These are phyloP conservation scores for Drosophila borealis DNA, from an alignment of 2,888 invertebrate species.

Conservation along the genomic window DNA sequence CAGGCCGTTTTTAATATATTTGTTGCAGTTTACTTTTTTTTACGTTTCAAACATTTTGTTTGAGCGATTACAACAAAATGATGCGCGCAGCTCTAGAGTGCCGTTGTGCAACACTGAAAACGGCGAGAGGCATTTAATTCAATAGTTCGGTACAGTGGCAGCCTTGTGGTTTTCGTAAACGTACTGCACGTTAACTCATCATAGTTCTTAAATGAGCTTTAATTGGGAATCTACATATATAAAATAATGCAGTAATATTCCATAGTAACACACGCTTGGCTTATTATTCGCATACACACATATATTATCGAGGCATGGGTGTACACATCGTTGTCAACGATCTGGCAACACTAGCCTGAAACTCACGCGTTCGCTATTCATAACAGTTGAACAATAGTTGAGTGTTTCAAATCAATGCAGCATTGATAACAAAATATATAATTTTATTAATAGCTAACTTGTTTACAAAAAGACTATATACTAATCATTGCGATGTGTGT, in stretches of 20 bases:
- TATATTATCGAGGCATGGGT: neutral
- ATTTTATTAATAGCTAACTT: conserved; percentile 38
- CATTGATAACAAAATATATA: conserved; percentile 47
- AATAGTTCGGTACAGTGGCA: conserved; percentile 15
- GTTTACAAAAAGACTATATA: conserved; percentile 51
- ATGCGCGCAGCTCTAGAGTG: conserved; percentile 15
- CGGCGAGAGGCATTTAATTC: neutral
- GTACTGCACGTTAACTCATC: neutral
- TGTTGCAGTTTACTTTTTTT: neutral
- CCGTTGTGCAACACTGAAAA: conserved; percentile 44
- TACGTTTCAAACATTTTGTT: conserved; percentile 4
- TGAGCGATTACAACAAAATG: conserved; percentile 24
- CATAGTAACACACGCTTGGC: neutral
- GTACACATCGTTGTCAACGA: neutral
- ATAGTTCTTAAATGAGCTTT: neutral
- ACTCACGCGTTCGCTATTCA: conserved; percentile 17
- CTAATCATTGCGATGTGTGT: conserved; percentile 58
- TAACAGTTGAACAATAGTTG: conserved; percentile 34
- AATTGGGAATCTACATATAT: neutral
- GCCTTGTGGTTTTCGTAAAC: neutral
- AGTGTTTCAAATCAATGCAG: neutral
- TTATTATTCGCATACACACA: neutral
- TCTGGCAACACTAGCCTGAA: neutral
- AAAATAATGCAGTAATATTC: neutral
- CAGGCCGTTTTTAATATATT: neutral